Conservation (phyloP, 1,140 invertebrate genomes). For the Drosophila nannoptera region DNA sequence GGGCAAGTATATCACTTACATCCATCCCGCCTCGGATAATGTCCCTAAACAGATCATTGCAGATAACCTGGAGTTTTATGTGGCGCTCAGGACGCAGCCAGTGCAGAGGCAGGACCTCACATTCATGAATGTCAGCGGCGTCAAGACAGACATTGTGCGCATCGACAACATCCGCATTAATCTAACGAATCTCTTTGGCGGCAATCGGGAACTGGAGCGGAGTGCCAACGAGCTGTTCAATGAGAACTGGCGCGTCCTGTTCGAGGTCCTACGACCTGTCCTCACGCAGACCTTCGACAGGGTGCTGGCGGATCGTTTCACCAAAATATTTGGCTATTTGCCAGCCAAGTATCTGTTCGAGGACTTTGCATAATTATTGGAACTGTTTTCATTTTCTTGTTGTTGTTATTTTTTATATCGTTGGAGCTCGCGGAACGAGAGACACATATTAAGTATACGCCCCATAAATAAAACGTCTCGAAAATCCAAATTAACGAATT, state of each 20-base stretch:
- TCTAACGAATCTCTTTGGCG: constrained; percentile 48
- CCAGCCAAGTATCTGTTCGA: constrained; percentile 43
- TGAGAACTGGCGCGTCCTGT: constrained; percentile 65
- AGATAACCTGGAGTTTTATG: constrained; percentile 42
- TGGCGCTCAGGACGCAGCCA: constrained; percentile 29
- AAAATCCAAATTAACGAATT: background rate
- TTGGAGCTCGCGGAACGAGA: constrained; percentile 1
- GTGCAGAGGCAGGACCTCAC: constrained; percentile 9
- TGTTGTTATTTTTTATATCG: too few species aligned
- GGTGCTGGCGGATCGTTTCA: constrained; percentile 36
- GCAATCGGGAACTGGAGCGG: constrained; percentile 63
- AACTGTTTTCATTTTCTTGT: too few species aligned
- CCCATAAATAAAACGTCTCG: constrained; percentile 6
- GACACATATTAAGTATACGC: constrained; percentile 11
- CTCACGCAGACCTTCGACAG: constrained; percentile 41
- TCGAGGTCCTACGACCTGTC: constrained; percentile 52
- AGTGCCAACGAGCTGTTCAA: constrained; percentile 65
- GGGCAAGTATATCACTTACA: constrained; percentile 5
- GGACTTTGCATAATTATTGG: constrained; percentile 19
- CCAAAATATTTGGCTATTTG: constrained; percentile 45
- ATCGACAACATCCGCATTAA: constrained; percentile 37
- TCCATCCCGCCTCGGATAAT: too few species aligned
- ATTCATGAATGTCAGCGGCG: constrained; percentile 34
- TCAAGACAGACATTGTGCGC: constrained; percentile 32
- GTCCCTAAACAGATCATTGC: background rate